Base-by-base conservation (phyloP, 2,113 vertebrate genomes). In the Chloropsis cyanopogon region DNA sequence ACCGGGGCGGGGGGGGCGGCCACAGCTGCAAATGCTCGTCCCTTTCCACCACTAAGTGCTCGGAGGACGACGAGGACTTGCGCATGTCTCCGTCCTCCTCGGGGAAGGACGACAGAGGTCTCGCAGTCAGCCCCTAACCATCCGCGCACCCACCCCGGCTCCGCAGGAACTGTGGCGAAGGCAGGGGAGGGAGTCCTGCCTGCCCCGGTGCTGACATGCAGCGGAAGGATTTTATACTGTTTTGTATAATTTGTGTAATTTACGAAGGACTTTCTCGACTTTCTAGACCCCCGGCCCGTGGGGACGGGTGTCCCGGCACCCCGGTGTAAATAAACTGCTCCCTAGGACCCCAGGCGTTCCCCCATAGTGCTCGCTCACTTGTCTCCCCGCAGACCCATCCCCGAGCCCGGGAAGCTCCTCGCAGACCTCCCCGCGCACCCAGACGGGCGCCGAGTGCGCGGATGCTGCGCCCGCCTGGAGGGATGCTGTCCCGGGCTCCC, bases 1-100 rank as follows among this genome's bases (percentile, higher is more conserved):
- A 98, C 87, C 97, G 98, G 9, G 95, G 95, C 25, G 98, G 98
- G 73, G 95, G 91, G 26, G 97, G 96, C 4, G 95, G 98, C 42
- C 98, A 98, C 78, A 98, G 97, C 97, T 99, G 99, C 98, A 99
- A 99, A 94, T 99, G 99, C 87, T 98, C 99, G n/a, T 98, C 99
- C 52, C 97, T 99, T 39, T 98, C 99, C 3, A 97, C 98, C 3
- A 98, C 98, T 42, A 98, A 99, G 77, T 98, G 99, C 96, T 98
- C 98, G 11, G 99, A 99, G 90, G 99, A 99, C 57, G 99, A 99
- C 72, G 99, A 99, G 79, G 99, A 99, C 96, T 97, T 98, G 86
- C 98, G 99, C 61, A 98, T 99, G 97, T 99, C 99, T 44, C 99
- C 99, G 12, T 99, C 99, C 63, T 99, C 99, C 29, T 99, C 99